Conservation (phyloP, 2,888 invertebrate species). For the Coelinius sp. region DNA sequence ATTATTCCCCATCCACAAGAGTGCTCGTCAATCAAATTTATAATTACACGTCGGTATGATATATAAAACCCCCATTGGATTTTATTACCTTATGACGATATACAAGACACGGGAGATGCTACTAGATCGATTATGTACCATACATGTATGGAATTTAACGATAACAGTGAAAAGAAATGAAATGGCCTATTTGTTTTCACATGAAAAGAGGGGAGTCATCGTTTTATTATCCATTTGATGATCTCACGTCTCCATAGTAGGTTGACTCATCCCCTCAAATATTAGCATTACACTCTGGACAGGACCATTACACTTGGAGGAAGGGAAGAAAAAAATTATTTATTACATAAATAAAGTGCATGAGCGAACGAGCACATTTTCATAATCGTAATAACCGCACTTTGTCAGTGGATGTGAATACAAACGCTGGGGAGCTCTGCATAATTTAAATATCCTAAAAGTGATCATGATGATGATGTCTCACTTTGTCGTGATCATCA, state of each 20-base stretch:
- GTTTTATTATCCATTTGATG: conserved; percentile 4
- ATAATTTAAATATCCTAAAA: conserved; percentile 17
- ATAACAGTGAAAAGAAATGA: conserved; percentile 5
- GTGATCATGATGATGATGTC: not conserved
- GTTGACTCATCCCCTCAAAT: not conserved
- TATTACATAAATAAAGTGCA: not conserved
- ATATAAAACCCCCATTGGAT: not conserved
- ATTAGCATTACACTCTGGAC: not conserved
- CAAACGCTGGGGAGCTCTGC: conserved; percentile 13
- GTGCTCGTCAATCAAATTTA: not conserved
- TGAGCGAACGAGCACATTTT: conserved; percentile 31
- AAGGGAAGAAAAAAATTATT: conserved; percentile 11
- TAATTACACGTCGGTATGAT: not conserved
- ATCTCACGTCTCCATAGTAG: not conserved
- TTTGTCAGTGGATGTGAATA: not conserved
- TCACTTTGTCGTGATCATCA: not conserved
- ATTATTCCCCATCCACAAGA: not conserved
- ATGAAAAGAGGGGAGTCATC: conserved; percentile 36
- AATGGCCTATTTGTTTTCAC: conserved; percentile 5
- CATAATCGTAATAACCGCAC: conserved; percentile 34
- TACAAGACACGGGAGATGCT: not conserved
- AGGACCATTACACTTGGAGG: not conserved
- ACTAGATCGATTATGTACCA: conserved; percentile 5
- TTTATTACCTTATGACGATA: conserved; percentile 4
- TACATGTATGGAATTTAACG: conserved; percentile 6